Base-by-base conservation (phyloP, 2,888 invertebrate genomes). In the Lasioglossum oenotherae region DNA sequence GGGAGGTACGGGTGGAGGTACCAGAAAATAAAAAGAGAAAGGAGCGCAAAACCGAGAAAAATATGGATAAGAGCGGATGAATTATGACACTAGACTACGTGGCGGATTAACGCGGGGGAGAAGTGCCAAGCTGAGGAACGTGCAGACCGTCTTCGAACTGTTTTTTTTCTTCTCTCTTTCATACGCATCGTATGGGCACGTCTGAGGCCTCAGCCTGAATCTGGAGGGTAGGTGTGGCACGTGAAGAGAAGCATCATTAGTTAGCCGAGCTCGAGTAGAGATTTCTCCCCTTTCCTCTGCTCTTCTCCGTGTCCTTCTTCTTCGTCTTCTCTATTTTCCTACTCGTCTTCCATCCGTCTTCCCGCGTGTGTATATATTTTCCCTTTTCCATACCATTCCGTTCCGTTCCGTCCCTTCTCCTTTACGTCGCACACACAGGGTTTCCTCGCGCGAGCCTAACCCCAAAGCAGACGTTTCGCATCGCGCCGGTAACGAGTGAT, bases 171-270 rank as follows among this genome's bases (percentile, higher is more conserved):
- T 46, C 69, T 44, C 31, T 31, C n/a, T 53, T 72, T 27, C 4
- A 31, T 35, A 85, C 86, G 86, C 86, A 85, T 85, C 64, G 72
- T 53, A 87, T 74, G 88, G 88, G 87, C 91, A 91, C 90, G 92
- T 92, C 89, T 91, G 90, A 85, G 87, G 89, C 89, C 89, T 79
- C 83, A 88, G 85, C 88, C 86, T 82, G 88, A 92, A 91, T 80
- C 91, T 92, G 88, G 90, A 92, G 91, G 92, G 91, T 83, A 82
- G 83, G 82, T 81, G 83, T 92, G 91, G 91, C 92, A 89, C 89
- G 90, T 80, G 87, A 85, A 89, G 91, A 91, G 91, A 92, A 93
- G 94, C 92, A 92, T 94, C 94, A 93, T 94, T 94, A 94, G 94
- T 93, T 93, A 92, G 92, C 91, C 89, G 84, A 87, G 81, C 38